Conservation (phyloP, 2,797 vertebrate genomes). For the Garrulus glandarius region DNA sequence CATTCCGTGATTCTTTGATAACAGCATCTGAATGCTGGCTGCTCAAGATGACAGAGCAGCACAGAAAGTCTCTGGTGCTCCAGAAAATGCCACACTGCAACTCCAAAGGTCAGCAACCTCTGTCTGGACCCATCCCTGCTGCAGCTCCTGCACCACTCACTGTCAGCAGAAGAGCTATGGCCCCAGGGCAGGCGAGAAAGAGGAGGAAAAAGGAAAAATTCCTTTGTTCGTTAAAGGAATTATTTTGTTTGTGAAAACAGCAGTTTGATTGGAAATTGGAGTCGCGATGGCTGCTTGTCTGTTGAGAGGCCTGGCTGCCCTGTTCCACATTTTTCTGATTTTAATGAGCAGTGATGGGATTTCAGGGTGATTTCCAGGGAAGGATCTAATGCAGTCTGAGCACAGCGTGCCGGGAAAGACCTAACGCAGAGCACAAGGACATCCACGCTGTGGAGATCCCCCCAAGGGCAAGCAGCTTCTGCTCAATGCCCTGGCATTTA, state of each 20-base stretch:
- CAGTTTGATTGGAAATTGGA: background rate
- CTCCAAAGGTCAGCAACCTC: background rate
- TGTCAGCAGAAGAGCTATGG: background rate
- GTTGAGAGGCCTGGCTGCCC: background rate
- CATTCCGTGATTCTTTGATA: background rate
- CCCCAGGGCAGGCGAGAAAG: background rate
- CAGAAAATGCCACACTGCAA: background rate
- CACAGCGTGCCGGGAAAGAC: background rate
- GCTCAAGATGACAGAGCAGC: fast-evolving
- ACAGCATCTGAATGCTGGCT: fast-evolving
- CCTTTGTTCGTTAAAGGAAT: background rate
- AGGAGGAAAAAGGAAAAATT: background rate
- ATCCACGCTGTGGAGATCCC: background rate
- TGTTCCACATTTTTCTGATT: background rate
- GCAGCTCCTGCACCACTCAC: background rate
- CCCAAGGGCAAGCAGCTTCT: background rate
- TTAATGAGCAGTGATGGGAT: background rate
- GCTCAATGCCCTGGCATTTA: background rate
- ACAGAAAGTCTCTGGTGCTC: background rate
- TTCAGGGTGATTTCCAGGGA: background rate
- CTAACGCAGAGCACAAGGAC: background rate
- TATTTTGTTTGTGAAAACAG: background rate
- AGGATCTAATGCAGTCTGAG: background rate
- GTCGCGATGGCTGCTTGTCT: background rate
- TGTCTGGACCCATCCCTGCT: background rate